Percentiles rank a stretch among this genome's conserved stretches.
phyloP scores from a whole-genome alignment of 2,888 invertebrate genomes.

The Vesta saturnalis region DNA sequence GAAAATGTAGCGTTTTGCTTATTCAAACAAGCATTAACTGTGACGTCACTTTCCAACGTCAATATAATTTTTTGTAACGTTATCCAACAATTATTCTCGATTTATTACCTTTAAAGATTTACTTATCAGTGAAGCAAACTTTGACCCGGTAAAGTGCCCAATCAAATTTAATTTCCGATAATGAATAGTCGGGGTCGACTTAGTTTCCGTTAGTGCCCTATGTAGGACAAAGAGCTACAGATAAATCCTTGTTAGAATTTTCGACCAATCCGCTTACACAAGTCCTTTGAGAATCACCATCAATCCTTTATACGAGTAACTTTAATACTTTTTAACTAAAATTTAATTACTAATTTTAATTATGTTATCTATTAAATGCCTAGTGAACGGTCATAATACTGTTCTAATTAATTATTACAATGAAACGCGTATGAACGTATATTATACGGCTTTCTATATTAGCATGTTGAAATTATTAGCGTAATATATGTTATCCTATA shows the following conservation, averaged over 20 bases:
- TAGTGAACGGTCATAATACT: not conserved
- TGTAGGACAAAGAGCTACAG: slow-evolving; percentile 46
- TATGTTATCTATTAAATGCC: not conserved
- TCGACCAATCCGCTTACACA: slow-evolving; percentile 56
- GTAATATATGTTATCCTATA: not conserved
- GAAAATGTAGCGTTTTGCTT: too few relatives aligned
- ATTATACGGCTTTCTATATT: not conserved
- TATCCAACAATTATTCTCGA: slow-evolving; percentile 30
- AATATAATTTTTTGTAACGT: too few relatives aligned
- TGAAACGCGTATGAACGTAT: not conserved
- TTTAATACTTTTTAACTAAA: slow-evolving; percentile 20
- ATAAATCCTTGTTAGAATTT: slow-evolving; percentile 54
- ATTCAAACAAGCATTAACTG: too few relatives aligned
- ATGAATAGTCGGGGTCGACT: slow-evolving; percentile 52
- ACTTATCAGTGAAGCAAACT: slow-evolving; percentile 31
- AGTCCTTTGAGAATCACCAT: slow-evolving; percentile 45
- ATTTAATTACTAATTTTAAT: slow-evolving; percentile 24
- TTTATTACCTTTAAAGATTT: slow-evolving; percentile 31
- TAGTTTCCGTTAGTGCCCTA: slow-evolving; percentile 34
- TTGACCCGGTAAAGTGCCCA: slow-evolving; percentile 42
- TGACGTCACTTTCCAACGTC: too few relatives aligned
- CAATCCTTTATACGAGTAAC: slow-evolving; percentile 7
- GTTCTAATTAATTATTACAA: not conserved
- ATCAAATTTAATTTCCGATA: slow-evolving; percentile 55
- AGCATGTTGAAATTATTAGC: not conserved